Evolutionary conservation across 2,888 invertebrate species (phyloP), one percentile per base, ranked within the genome.

Genomic region (Scotopteryx bipunctaria): DNA sequence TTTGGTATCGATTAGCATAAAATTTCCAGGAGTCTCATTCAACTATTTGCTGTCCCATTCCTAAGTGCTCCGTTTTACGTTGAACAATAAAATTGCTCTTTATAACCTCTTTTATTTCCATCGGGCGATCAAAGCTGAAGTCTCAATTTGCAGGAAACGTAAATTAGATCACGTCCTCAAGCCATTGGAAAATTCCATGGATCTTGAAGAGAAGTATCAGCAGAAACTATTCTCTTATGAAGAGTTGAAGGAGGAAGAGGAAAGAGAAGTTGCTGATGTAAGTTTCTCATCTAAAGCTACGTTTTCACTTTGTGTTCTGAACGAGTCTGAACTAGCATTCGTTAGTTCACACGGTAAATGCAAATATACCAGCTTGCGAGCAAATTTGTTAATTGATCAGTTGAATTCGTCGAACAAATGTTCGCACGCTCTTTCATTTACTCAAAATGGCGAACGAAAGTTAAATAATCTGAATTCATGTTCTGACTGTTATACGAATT

Each of bases 151-250:
- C 61, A 88, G 89, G 55, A 90, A 90, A 67, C 76, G 90, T 48
- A 89, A 87, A 71, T 72, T 84, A 8, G 86, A 88, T 11, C 88
- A 90, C 43, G 88, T 88, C 11, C 64, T 90, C 15, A 90, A 90
- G 60, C 75, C 85, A 1, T 45, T 86, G 9, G 85, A 87, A 53
- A 74, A 73, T 9, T 75, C 81, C 8, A 16, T 53, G 6, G 90
- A 90, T 63, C 73, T 89, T 45, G 90, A 89, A 66, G 90, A 88
- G 38, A 89, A 89, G 57, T 90, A 86, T 60, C 81, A 83, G 42
- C 75, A 78, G 35, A 87, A 84, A 43, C 61, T 90, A 3, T 64
- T 78, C 4, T 42, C 73, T 1, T 90, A 82, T 38, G 80, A 86
- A 61, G 81, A 86, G 40, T 55, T 88, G 3, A 86, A 87, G 48